Percentiles rank a stretch among this genome's conserved stretches.
These are phyloP conservation scores for Aleadryas rufinucha DNA, from an alignment of 2,113 vertebrate genomes.

Conservation along the genomic window DNA sequence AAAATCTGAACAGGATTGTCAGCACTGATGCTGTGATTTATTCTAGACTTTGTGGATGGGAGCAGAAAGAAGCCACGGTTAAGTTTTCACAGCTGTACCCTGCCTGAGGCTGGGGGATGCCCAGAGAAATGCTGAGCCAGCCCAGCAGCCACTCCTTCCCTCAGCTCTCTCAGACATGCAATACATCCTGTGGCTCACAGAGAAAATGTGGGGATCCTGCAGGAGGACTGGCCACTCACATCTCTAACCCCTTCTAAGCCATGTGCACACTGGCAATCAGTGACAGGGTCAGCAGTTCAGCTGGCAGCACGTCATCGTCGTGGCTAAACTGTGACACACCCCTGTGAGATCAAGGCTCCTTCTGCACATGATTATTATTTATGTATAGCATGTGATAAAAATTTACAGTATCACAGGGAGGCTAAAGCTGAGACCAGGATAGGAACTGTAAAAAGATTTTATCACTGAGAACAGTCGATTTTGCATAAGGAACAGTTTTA, in stretches of 20 bases:
- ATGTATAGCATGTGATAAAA: constrained; percentile 9
- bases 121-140: background rate
- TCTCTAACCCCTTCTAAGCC: background rate
- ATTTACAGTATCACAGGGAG: constrained; percentile 16
- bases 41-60: background rate
- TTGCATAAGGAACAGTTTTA: constrained; percentile 25
- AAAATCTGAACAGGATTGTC: background rate
- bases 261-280: background rate
- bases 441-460: constrained; percentile 43
- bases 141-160: background rate
- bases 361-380: constrained; percentile 2
- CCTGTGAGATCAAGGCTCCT: background rate
- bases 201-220: background rate
- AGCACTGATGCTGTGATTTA: background rate
- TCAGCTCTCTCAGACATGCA: background rate
- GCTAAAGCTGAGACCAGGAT: background rate
- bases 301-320: background rate
- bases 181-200: background rate
- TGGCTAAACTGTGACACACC: background rate
- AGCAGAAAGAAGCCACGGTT: background rate
- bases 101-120: background rate
- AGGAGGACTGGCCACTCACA: background rate
- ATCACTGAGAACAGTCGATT: background rate
- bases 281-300: background rate
- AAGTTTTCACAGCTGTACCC: background rate